These are phyloP conservation scores for Diaprepes abbreviatus DNA, from an alignment of 2,888 invertebrate genomes.

Conservation along the genomic window DNA sequence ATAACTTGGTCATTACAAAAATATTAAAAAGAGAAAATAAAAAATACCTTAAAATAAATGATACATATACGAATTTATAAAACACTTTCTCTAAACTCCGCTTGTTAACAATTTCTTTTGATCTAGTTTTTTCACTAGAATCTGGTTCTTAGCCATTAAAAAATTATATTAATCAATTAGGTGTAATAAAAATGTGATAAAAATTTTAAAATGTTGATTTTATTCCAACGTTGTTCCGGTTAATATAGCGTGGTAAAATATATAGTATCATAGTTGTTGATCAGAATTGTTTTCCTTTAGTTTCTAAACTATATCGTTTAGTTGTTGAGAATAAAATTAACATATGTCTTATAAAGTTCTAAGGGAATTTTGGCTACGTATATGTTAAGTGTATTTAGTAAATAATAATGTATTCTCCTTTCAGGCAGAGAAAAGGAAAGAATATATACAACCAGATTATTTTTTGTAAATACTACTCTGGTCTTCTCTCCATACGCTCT, in stretches of 20 bases:
- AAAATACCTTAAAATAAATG: constrained; percentile 23
- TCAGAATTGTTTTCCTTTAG: too few relatives aligned
- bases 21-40: constrained; percentile 25
- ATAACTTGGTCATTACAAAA: constrained; percentile 11
- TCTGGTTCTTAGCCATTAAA: constrained; percentile 24
- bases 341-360: too few relatives aligned
- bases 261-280: too few relatives aligned
- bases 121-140: constrained; percentile 38
- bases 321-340: too few relatives aligned
- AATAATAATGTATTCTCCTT: too few relatives aligned
- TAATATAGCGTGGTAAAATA: neutral
- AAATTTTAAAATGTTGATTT: constrained; percentile 9
- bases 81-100: constrained; percentile 37
- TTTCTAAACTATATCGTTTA: too few relatives aligned
- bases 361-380: too few relatives aligned
- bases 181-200: constrained; percentile 15
- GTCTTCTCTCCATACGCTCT: too few relatives aligned
- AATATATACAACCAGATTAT: too few relatives aligned
- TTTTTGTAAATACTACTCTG: too few relatives aligned
- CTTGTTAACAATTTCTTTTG: constrained; percentile 40
- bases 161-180: constrained; percentile 19
- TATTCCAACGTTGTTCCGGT: neutral
- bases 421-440: too few relatives aligned
- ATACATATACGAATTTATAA: constrained; percentile 23
- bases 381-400: too few relatives aligned